A percentile compares a stretch with the other conserved stretches of the same genome.
Evolutionary conservation across 2,113 vertebrate genomes (phyloP).

Genomic region (Gallinago paraguaiae): DNA sequence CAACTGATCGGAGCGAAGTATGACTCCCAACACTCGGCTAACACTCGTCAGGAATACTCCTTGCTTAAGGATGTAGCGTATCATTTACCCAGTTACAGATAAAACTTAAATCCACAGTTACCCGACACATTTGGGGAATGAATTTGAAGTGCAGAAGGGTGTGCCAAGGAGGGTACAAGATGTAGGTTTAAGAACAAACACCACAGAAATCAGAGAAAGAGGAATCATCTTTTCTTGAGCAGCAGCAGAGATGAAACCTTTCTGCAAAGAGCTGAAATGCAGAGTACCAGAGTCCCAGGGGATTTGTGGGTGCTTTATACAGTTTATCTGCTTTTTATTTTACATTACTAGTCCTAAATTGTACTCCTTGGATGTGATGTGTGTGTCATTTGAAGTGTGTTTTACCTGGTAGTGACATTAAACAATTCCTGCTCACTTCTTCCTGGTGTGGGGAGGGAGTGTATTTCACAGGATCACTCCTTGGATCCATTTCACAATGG

Average conservation of each 20-base stretch:
- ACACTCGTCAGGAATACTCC: neutral
- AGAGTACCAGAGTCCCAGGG: neutral
- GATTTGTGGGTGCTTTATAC: neutral
- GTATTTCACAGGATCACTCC: neutral
- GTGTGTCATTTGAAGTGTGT: neutral
- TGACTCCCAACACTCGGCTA: neutral
- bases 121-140: neutral
- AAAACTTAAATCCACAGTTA: neutral
- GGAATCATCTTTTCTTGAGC: neutral
- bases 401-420: neutral
- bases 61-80: neutral
- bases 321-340: neutral
- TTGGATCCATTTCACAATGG: neutral
- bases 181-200: neutral
- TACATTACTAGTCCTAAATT: neutral
- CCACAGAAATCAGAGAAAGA: neutral
- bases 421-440: neutral
- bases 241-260: neutral
- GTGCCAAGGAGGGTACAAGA: neutral
- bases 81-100: too few species aligned
- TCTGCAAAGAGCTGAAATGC: neutral
- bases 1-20: neutral
- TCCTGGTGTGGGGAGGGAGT: neutral
- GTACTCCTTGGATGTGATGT: neutral
- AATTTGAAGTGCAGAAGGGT: neutral